Base-by-base conservation (phyloP, 2,888 invertebrate genomes). In the Auanema freiburgensis region DNA sequence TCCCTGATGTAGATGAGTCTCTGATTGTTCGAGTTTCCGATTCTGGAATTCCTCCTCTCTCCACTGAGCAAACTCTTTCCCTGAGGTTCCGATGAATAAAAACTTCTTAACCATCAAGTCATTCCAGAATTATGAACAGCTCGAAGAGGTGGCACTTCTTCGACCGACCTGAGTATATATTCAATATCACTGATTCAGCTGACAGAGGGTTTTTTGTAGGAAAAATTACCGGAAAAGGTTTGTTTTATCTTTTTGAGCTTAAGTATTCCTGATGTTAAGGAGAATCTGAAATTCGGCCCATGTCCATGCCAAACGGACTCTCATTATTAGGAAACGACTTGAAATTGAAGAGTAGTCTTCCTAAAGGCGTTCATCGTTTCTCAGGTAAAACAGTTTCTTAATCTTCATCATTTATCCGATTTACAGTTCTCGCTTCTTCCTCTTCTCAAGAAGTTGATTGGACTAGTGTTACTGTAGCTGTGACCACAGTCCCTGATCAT, bases 81-180 rank as follows among this genome's bases (percentile, higher is more conserved):
- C 53, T 69, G 21, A 44, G 25, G 57, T 44, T 12, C 52, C 18
- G 16, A 18, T 24, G 10, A 8, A n/a, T n/a, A 8, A 24, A 52
- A 6, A 11, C 8, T 16, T 23, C 52, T 11, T 50, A 16, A 50
- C 12, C 14, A 50, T 25, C 44, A 8, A 16, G n/a, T 11, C n/a
- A 2, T 16, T 52, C 53, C 46, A 62, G 54, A 12, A 6, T 63
- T 6, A 33, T 52, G 18, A 46, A 64, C 4, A 42, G 55, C 21
- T 44, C 63, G 11, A 41, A 63, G n/a, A 57, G 65, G 53, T 74
- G 76, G 73, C 49, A 24, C 2, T 75, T 67, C 55, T 75, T 75
- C 55, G 52, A 46, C 3, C 44, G 55, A 21, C 60, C 62, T 11
- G 55, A 60, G 8, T 73, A 51, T 43, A 56, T 54, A 10, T 65